A percentile compares a stretch with the other conserved stretches of the same genome.
Conservation (phyloP, 2,888 invertebrate genomes). For the Lasioglossum lativentre region DNA sequence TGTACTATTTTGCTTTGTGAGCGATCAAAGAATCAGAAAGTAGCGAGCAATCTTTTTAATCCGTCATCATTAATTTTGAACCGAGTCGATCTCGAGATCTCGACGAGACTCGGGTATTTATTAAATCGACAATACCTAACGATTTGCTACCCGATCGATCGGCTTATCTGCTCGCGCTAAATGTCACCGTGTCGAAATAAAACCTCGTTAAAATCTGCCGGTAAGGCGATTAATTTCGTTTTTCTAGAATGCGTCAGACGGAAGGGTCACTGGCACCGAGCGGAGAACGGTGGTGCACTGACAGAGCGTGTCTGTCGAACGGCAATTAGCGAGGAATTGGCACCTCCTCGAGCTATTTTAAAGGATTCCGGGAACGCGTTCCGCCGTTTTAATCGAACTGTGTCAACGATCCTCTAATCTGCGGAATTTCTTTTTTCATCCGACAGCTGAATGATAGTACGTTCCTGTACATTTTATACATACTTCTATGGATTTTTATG, state of each 20-base stretch:
- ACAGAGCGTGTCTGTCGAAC: slow-evolving; percentile 60
- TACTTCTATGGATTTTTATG: neutral
- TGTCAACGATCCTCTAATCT: slow-evolving; percentile 39
- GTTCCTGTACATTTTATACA: neutral
- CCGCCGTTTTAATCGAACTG: slow-evolving; percentile 42
- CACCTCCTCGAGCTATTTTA: slow-evolving; percentile 59
- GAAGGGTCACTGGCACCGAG: slow-evolving; percentile 40
- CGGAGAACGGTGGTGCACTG: slow-evolving; percentile 31
- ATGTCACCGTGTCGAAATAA: neutral
- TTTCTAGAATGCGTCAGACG: slow-evolving; percentile 5
- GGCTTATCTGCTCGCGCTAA: slow-evolving; percentile 3
- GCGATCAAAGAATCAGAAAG: slow-evolving; percentile 44
- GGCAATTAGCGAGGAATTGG: slow-evolving; percentile 62
- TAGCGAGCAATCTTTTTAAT: slow-evolving; percentile 42
- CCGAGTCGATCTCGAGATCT: slow-evolving; percentile 8
- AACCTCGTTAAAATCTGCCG: slow-evolving; percentile 2
- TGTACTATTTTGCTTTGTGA: neutral
- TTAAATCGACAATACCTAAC: slow-evolving; percentile 10
- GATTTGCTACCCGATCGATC: neutral
- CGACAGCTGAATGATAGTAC: neutral
- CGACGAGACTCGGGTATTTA: slow-evolving; percentile 16
- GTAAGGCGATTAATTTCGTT: slow-evolving; percentile 28
- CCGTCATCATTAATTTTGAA: slow-evolving; percentile 17
- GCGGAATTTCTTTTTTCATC: neutral
- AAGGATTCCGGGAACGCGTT: slow-evolving; percentile 55